phyloP scores from a whole-genome alignment of 2,888 invertebrate species.

The Chaetogeoica ovagalla region DNA sequence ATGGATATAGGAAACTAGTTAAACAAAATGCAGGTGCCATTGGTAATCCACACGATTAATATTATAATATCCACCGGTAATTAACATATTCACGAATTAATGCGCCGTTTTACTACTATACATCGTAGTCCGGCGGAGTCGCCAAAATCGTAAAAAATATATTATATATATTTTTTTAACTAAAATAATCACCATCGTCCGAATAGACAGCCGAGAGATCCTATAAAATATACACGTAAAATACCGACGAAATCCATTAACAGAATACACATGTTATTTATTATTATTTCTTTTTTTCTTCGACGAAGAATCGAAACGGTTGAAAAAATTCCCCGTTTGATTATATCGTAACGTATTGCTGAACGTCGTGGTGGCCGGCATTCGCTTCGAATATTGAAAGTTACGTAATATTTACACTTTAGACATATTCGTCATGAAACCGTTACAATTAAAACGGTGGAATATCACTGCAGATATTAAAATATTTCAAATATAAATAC shows the following conservation, averaged over 20 bases:
- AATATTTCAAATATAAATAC: too few relatives aligned
- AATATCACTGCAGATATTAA: too few relatives aligned
- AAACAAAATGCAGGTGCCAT: constrained; percentile 6
- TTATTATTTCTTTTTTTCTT: too few relatives aligned
- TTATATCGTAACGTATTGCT: background rate
- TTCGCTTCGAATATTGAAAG: too few relatives aligned
- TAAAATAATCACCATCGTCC: background rate
- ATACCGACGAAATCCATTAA: constrained; percentile 6
- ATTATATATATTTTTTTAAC: background rate
- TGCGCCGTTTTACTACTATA: background rate
- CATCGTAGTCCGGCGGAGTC: too few relatives aligned
- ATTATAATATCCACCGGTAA: background rate
- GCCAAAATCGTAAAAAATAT: background rate
- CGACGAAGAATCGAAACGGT: too few relatives aligned
- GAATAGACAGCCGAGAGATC: background rate
- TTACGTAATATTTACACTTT: background rate
- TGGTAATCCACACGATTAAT: constrained; percentile 1
- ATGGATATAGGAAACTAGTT: background rate
- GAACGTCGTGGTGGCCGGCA: too few relatives aligned
- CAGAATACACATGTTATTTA: background rate
- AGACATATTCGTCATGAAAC: background rate
- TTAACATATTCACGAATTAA: constrained; percentile 3
- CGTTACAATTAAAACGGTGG: background rate
- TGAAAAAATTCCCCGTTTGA: too few relatives aligned
- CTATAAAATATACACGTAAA: background rate